Evolutionary conservation across 1,140 invertebrate genomes (phyloP), one percentile per base, ranked within the genome.

Genomic region (Dreissena polymorpha): DNA sequence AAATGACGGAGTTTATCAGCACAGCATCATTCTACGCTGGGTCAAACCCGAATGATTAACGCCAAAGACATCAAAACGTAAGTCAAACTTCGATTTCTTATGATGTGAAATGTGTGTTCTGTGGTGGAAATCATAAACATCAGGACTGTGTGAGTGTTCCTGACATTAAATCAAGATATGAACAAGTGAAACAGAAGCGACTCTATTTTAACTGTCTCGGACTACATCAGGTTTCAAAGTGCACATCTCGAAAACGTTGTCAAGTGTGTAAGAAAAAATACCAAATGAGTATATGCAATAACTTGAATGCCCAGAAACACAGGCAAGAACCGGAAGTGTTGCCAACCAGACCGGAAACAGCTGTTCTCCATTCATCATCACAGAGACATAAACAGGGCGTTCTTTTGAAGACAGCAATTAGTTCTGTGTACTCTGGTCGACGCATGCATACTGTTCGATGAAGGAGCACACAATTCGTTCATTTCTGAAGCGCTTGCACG

Each of bases 201-300:
- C 68, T 72, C 18, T 80, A 67, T 80, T 80, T 71, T 51, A 71
- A 80, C 25, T 80, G 77, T 80, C 21, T 80, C 10, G 69, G 77
- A 8, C 63, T n/a, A 39, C 77, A 80, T 27, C 67, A 64, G 55
- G 49, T 69, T 21, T 14, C 16, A 13, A 23, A 49, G 39, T 50
- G 50, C 23, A 51, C 14, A 53, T 69, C 23, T 65, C 57, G 51
- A 67, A 72, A 64, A 63, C 53, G 16, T n/a, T 76, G 73, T 57
- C 63, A 70, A 21, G 39, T 70, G 7, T 57, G 65, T 53, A 55
- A 18, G 10, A 18, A 49, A n/a, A 25, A 53, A 10, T 18, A 70
- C 7, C 67, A 71, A 29, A 51, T 39, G 63, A 64, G 63, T 6
- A 49, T 53, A 50, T 21, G 29, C 18, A 50, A 39, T 8, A 14